A percentile compares a stretch with the other conserved stretches of the same genome.
Conservation (phyloP, 2,888 invertebrate genomes). For the Acleris emargana region DNA sequence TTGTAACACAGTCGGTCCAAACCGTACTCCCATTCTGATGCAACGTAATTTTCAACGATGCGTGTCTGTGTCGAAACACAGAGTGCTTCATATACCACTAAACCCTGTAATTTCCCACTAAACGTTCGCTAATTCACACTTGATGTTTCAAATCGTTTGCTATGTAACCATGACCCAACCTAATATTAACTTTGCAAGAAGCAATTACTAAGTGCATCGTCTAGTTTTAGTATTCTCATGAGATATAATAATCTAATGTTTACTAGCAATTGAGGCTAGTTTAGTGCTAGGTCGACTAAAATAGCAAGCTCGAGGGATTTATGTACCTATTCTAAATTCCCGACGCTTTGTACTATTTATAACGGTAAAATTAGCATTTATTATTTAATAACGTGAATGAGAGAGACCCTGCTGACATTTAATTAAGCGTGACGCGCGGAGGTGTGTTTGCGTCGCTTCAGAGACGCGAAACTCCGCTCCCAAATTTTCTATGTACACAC, state of each 20-base stretch:
- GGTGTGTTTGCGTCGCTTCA: constrained; percentile 28
- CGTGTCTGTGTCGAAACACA: constrained; percentile 17
- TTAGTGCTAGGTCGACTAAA: constrained; percentile 27
- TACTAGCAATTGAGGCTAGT: constrained; percentile 22
- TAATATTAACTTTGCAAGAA: constrained; percentile 32
- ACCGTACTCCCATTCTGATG: constrained; percentile 27
- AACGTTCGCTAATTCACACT: constrained; percentile 13
- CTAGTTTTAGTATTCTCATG: constrained; percentile 24
- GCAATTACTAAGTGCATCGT: constrained; percentile 23
- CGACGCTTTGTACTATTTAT: constrained; percentile 28
- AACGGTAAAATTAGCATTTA: constrained; percentile 28
- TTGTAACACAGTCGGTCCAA: constrained; percentile 28
- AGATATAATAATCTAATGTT: constrained; percentile 28
- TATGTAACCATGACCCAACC: constrained; percentile 34
- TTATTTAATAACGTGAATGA: constrained; percentile 28
- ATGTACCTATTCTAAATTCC: constrained; percentile 31
- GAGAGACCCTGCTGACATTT: constrained; percentile 11
- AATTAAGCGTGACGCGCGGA: constrained; percentile 16
- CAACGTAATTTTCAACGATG: constrained; percentile 22
- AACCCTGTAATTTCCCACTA: constrained; percentile 23
- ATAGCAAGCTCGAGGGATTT: constrained; percentile 28
- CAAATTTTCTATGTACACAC: constrained; percentile 31
- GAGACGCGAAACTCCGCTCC: constrained; percentile 23
- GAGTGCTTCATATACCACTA: constrained; percentile 15
- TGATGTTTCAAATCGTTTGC: constrained; percentile 15